Evolutionary conservation across 2,888 invertebrate genomes (phyloP).

Genomic region (Lampropteryx suffumata): DNA sequence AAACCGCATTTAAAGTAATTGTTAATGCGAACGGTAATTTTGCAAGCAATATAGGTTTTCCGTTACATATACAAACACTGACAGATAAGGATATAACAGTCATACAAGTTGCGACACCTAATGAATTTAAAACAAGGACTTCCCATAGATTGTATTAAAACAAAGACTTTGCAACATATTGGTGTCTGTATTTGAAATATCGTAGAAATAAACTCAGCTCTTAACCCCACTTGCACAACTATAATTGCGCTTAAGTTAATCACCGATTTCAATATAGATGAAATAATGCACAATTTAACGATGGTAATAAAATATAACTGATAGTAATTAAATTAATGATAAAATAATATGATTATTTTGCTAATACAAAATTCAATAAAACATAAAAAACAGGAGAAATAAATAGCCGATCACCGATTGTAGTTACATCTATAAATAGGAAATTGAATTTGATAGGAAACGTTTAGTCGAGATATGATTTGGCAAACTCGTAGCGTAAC

Average conservation of each 20-base stretch:
- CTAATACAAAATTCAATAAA: too few relatives aligned
- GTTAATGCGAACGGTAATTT: conserved; percentile 69
- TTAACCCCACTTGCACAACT: too few relatives aligned
- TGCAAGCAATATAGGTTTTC: conserved; percentile 58
- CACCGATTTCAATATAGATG: too few relatives aligned
- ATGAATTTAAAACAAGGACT: conserved; percentile 62
- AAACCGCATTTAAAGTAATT: conserved; percentile 67
- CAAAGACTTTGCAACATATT: conserved; percentile 4
- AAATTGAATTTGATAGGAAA: conserved; percentile 33
- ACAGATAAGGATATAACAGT: conserved; percentile 71
- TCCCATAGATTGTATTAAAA: conserved; percentile 25
- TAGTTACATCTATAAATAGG: too few relatives aligned
- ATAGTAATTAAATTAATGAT: too few relatives aligned
- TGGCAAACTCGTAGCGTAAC: conserved; percentile 54
- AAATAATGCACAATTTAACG: not conserved
- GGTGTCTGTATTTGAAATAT: not conserved
- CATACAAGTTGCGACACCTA: conserved; percentile 58
- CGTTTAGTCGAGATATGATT: conserved; percentile 44
- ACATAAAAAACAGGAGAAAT: too few relatives aligned
- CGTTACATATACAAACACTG: conserved; percentile 67
- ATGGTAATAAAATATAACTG: too few relatives aligned
- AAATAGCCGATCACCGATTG: too few relatives aligned
- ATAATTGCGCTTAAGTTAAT: too few relatives aligned
- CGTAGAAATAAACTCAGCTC: not conserved
- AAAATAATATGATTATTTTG: too few relatives aligned